These are phyloP conservation scores for Heterodera carotae DNA, from an alignment of 1,140 invertebrate genomes.

Conservation along the genomic window DNA sequence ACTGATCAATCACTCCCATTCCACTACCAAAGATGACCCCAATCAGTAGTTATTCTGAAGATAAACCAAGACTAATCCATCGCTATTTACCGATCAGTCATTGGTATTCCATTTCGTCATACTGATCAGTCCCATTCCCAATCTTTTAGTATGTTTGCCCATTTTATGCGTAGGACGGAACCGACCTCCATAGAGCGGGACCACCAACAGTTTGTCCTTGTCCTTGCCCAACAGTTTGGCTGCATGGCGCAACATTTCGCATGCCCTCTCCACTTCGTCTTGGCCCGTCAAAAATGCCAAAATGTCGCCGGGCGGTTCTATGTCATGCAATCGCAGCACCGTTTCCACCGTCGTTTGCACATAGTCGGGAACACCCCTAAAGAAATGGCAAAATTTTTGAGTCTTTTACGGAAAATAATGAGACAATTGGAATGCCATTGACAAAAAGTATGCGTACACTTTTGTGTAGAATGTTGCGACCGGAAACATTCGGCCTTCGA, in stretches of 20 bases:
- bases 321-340: constrained; percentile 83
- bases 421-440: not conserved
- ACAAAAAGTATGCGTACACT: constrained; percentile 61
- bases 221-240: constrained; percentile 69
- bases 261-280: constrained; percentile 77
- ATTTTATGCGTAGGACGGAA: constrained; percentile 75
- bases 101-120: too few species aligned
- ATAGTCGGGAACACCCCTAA: constrained; percentile 53
- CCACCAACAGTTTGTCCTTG: constrained; percentile 75
- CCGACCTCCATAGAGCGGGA: constrained; percentile 86
- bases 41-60: too few species aligned
- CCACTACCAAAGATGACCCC: too few species aligned
- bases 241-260: constrained; percentile 70
- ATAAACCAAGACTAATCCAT: too few species aligned
- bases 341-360: constrained; percentile 81
- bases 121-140: too few species aligned
- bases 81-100: too few species aligned
- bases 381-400: constrained; percentile 14
- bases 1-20: too few species aligned
- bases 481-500: constrained; percentile 85
- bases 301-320: constrained; percentile 80
- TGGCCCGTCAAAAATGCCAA: constrained; percentile 90
- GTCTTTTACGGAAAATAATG: not conserved
- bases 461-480: constrained; percentile 82
- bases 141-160: too few species aligned